Percentiles rank a stretch among this genome's conserved stretches.
These are phyloP conservation scores for Onychostoma macrolepis DNA, from an alignment of 2,113 vertebrate species.

Conservation along the genomic window DNA sequence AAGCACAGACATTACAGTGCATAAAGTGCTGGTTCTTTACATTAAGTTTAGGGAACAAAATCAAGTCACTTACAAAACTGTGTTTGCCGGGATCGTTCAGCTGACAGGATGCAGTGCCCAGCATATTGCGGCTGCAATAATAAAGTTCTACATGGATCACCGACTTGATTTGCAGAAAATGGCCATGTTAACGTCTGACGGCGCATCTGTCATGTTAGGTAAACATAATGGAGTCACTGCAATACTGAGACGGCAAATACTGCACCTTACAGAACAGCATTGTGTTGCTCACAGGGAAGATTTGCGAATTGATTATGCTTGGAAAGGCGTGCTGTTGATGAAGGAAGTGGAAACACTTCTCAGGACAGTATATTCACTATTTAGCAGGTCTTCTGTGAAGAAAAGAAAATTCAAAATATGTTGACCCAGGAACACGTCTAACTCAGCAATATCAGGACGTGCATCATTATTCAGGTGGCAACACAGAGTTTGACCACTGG, in stretches of 20 bases:
- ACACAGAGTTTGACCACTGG: no score
- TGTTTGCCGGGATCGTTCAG: neutral
- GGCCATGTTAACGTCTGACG: slow-evolving; percentile 38
- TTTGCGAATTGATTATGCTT: no score
- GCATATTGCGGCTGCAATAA: slow-evolving; percentile 39
- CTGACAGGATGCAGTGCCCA: slow-evolving; percentile 27
- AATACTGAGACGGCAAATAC: slow-evolving; percentile 46
- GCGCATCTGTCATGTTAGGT: slow-evolving; percentile 50
- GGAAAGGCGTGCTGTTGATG: no score
- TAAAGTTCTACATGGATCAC: slow-evolving; percentile 33
- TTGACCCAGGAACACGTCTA: no score
- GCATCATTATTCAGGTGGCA: no score
- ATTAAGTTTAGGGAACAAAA: slow-evolving; percentile 47
- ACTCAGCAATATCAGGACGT: no score
- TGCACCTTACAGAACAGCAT: slow-evolving; percentile 46
- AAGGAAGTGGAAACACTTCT: no score
- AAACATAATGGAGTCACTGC: slow-evolving; percentile 48
- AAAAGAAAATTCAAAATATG: slow-evolving; percentile 33
- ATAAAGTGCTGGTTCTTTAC: slow-evolving; percentile 45
- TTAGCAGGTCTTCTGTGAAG: slow-evolving; percentile 44
- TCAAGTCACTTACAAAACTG: slow-evolving; percentile 31
- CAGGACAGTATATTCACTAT: slow-evolving; percentile 47
- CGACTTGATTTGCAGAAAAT: no score
- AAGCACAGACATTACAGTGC: slow-evolving; percentile 48
- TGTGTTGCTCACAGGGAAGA: slow-evolving; percentile 49